These are phyloP conservation scores for Carpatolechia fugitivella DNA, from an alignment of 2,888 invertebrate genomes.

Conservation along the genomic window DNA sequence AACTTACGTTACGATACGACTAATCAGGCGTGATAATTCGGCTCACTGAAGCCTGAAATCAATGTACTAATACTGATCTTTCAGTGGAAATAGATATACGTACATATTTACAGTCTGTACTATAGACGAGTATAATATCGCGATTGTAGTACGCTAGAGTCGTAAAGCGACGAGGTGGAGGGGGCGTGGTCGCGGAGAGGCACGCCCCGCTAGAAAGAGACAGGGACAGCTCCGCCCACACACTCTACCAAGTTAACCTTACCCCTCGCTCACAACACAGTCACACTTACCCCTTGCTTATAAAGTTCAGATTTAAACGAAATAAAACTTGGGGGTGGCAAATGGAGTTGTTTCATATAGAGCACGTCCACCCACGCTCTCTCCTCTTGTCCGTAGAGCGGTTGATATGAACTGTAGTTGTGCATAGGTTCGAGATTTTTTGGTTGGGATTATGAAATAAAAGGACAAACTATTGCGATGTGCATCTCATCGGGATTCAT, in stretches of 20 bases:
- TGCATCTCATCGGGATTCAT: too few species aligned
- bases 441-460: neutral
- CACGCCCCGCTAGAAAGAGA: slow-evolving; percentile 70
- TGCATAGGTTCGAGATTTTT: slow-evolving; percentile 38
- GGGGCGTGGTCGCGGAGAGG: slow-evolving; percentile 56
- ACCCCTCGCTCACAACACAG: slow-evolving; percentile 27
- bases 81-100: slow-evolving; percentile 3
- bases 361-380: slow-evolving; percentile 50
- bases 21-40: slow-evolving; percentile 3
- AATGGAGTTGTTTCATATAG: slow-evolving; percentile 21
- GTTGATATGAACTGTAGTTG: slow-evolving; percentile 60
- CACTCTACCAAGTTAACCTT: slow-evolving; percentile 38
- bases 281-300: slow-evolving; percentile 18
- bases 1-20: neutral
- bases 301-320: slow-evolving; percentile 43
- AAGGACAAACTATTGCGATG: neutral
- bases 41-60: slow-evolving; percentile 9
- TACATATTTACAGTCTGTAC: neutral
- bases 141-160: slow-evolving; percentile 2
- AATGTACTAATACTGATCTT: slow-evolving; percentile 5
- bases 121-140: slow-evolving; percentile 2
- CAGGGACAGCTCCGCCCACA: slow-evolving; percentile 62
- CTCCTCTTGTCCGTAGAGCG: slow-evolving; percentile 44
- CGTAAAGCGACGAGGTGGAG: slow-evolving; percentile 6
- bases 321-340: slow-evolving; percentile 2